Conservation (phyloP, 2,888 invertebrate genomes). For the Drosophila dives region DNA sequence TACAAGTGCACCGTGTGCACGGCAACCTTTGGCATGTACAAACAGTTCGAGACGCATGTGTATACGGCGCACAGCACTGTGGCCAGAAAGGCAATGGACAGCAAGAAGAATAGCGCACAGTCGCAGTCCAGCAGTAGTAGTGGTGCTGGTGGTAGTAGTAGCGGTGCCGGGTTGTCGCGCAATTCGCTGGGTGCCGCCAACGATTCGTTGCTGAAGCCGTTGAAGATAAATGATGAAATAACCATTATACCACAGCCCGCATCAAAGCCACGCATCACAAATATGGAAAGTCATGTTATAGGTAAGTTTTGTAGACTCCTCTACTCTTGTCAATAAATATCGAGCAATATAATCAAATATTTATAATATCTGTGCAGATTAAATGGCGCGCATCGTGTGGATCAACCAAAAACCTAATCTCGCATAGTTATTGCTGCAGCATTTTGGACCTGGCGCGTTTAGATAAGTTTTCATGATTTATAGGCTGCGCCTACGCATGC, state of each 20-base stretch:
- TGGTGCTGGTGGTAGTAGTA: constrained; percentile 37
- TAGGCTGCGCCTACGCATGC: constrained; percentile 45
- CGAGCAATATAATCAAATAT: background rate
- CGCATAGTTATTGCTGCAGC: constrained; percentile 70
- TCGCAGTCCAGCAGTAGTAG: constrained; percentile 63
- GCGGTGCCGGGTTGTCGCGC: constrained; percentile 65
- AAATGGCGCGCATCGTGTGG: constrained; percentile 57
- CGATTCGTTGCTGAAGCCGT: constrained; percentile 90
- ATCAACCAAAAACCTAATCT: constrained; percentile 75
- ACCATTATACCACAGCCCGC: constrained; percentile 95
- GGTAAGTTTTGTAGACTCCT: constrained; percentile 66
- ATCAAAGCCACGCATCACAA: constrained; percentile 84
- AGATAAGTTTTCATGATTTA: constrained; percentile 53
- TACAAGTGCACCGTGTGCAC: constrained; percentile 98
- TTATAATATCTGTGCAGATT: constrained; percentile 49
- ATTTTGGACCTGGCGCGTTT: constrained; percentile 63
- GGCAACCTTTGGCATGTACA: constrained; percentile 97
- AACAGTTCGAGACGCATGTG: constrained; percentile 96
- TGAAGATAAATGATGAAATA: constrained; percentile 95
- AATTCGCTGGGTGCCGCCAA: constrained; percentile 82
- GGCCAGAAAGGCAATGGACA: constrained; percentile 92
- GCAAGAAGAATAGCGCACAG: constrained; percentile 85
- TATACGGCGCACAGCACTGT: constrained; percentile 97
- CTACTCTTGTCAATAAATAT: background rate
- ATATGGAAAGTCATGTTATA: constrained; percentile 85